Evolutionary conservation across 92 coral and sea anemone species (phyloP), one percentile per base, ranked within the genome.

Genomic region (Palythoa grandis): DNA sequence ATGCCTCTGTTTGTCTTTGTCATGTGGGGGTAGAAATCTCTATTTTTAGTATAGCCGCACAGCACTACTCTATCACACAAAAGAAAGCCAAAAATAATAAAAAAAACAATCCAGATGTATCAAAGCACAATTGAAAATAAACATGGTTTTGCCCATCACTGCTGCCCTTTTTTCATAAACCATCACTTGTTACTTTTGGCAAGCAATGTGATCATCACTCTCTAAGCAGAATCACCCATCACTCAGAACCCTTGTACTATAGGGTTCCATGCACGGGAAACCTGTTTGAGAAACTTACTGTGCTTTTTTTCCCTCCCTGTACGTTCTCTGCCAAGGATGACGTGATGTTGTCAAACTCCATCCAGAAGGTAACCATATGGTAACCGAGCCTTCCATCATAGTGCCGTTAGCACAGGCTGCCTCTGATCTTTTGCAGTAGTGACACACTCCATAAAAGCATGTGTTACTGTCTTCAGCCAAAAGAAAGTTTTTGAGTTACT

Each of bases 341-440:
- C 95, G 87, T 89, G 94, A 96, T 23, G 82, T 92, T 16, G 29
- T 73, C 50, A 96, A 80, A 20, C 85, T 38, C 99, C 99, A 96
- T 23, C 97, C 98, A 73, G 82, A 83, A 13, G 99, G 99, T 48
- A 96, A 90, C 99, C 99, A 96, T 86, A 94, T 74, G 47, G 99
- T 96, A 37, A 96, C 88, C 0, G 99, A 96, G 1, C 98, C 95
- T 47, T 96, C 99, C 97, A 96, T 96, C 17, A 89, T 52, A 50
- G 96, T 94, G 19, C 92, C 95, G 82, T 94, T 93, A 47, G 96
- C 98, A 89, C 99, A 96, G 4, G 99, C 99, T 39, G 99, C 89
- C 38, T 96, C 95, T 19, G 78, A 23, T 40, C 85, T 92, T 61
- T 93, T 96, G 86, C 99, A 96, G 90, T 94, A 96, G 87, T 90